These are phyloP conservation scores for Tapirus terrestris DNA, from an alignment of 2,113 vertebrate species.

Conservation along the genomic window DNA sequence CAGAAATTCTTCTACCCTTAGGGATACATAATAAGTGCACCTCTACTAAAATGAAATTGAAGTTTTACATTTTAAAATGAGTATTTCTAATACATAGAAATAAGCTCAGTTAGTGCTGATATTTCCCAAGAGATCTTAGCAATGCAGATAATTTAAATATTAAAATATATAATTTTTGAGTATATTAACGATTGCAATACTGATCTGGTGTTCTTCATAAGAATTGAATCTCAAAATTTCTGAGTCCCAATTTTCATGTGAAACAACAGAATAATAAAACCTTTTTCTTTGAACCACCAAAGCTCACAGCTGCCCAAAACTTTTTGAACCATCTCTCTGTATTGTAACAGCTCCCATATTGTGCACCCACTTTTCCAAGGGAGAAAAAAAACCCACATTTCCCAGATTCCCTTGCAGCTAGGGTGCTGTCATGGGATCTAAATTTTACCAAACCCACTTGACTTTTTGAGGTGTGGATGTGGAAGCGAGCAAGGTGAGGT, in stretches of 20 bases:
- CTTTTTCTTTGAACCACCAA: not conserved
- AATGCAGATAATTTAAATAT: constrained; percentile 58
- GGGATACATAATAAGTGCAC: constrained; percentile 32
- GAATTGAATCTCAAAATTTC: not conserved
- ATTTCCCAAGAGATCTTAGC: constrained; percentile 26
- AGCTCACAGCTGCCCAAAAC: not conserved
- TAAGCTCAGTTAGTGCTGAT: constrained; percentile 38
- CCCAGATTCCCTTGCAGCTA: not conserved
- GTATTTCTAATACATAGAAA: constrained; percentile 55
- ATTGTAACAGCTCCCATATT: not conserved
- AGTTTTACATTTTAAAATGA: constrained; percentile 59
- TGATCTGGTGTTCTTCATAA: not conserved
- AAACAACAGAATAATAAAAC: not conserved
- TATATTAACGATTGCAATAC: not conserved
- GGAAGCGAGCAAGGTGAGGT: not conserved
- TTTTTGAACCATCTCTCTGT: not conserved
- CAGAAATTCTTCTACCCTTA: constrained; percentile 42
- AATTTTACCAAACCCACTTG: not conserved
- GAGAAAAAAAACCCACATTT: not conserved
- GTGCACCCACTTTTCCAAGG: not conserved
- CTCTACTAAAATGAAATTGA: constrained; percentile 50
- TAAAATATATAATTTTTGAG: constrained; percentile 40
- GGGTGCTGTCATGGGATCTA: not conserved
- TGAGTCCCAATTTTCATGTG: not conserved
- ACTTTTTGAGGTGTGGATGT: not conserved